Base-by-base conservation (phyloP, 2,888 invertebrate species). In the Athripsodes cinereus region DNA sequence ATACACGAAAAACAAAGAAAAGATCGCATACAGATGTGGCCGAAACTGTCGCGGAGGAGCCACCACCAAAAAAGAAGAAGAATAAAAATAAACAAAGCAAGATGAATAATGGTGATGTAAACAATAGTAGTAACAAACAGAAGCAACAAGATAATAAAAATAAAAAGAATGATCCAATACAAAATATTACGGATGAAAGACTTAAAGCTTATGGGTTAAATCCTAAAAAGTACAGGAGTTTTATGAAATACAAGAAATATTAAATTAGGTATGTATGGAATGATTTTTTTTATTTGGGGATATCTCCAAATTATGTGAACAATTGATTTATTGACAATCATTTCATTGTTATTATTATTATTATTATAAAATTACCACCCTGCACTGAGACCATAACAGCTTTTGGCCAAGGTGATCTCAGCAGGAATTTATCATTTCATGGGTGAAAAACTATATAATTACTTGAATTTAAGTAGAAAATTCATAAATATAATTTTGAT, bases 141-240 rank as follows among this genome's bases (percentile, higher is more conserved):
- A n/a, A n/a, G n/a, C 54, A 55, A 61, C 31, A 21, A 47, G 22
- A 65, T 34, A 66, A 67, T 55, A 66, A 69, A 64, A 67, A 67
- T 53, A 65, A 66, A 64, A 64, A 67, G 53, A 66, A 49, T 66
- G 69, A 69, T 65, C 74, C 75, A 8, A 66, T 77, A 19, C 68
- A 67, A 34, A 74, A 73, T 54, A 69, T 89, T 22, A 85, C 90
- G 1, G 90, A 93, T 71, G 88, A 90, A 64, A 82, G 97, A 64
- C 78, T 98, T 8, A 84, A 87, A 68, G 95, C 95, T 0, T 98
- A 92, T 71, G 96, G 96, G 55, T 83, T 96, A 40, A 95, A 94
- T 77, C 94, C 94, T 0, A 92, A 89, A 68, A 93, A 92, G 70
- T 92, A 88, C 67, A 87, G 86, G 69, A 86, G 87, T 68, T 88